Evolutionary conservation across 1,140 invertebrate species (phyloP), one percentile per base, ranked within the genome.

Genomic region (Drosophila lini): DNA sequence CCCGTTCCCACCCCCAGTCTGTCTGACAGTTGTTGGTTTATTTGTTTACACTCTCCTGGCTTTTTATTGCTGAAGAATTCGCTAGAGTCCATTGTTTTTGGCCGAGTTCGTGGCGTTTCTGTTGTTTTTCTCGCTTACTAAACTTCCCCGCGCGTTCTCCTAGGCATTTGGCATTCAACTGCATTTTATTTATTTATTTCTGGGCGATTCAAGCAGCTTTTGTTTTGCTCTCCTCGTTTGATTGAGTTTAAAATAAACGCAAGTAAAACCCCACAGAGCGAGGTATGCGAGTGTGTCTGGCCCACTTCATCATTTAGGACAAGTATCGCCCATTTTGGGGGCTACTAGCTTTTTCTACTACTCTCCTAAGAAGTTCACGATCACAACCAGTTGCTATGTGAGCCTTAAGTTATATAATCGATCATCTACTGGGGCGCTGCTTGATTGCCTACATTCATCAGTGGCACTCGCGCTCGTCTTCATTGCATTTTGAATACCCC

Each of bases 121-220:
- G 34, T 55, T 28, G 62, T 65, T 67, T 62, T 38, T 13, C 36
- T 5, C n/a, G 19, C 19, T n/a, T 6, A 15, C 42, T 44, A 32
- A 34, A 71, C 36, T 68, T 71, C 52, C 44, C 52, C 11, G 15
- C 16, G 10, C 5, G 16, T 41, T 69, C 40, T 57, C 63, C 41
- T 57, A 48, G 52, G 58, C 50, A 15, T n/a, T 71, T 71, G 68
- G 68, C 68, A 70, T 71, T 59, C 42, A 56, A 59, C 28, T 71
- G 68, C 68, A 71, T 41, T 71, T 71, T 50, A 71, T 71, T 71
- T 71, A 58, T 71, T 71, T 71, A 71, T 59, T 71, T 71, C 42
- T 15, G 15, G 22, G 36, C 31, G 44, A 58, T 59, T 70, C 52
- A 31, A 38, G 65, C 53, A 31, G 36, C 65, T 50, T 40, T 70